Percentiles rank a stretch among this genome's conserved stretches.
Evolutionary conservation across 1,140 invertebrate genomes (phyloP).

Genomic region (Magallana angulata): DNA sequence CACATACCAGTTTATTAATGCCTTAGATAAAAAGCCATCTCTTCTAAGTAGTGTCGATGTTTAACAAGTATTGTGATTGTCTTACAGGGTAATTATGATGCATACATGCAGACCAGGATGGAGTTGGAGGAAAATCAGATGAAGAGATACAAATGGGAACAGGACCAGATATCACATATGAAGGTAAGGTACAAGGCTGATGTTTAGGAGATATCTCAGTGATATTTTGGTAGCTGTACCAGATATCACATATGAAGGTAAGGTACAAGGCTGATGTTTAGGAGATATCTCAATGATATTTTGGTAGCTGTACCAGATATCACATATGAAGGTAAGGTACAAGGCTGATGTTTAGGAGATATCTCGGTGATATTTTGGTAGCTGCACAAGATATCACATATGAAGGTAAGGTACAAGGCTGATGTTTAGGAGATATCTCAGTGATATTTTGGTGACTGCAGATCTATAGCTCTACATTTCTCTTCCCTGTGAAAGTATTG

Average conservation of each 20-base stretch:
- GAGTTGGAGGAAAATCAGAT: conserved; percentile 99
- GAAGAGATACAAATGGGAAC: conserved; percentile 99
- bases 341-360: background rate
- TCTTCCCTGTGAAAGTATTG: no score
- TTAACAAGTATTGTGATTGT: background rate
- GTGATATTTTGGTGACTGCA: conserved; percentile 93
- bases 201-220: background rate
- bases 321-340: conserved; percentile 94
- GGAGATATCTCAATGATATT: background rate
- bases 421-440: background rate
- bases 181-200: conserved; percentile 84
- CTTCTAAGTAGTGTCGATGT: no score
- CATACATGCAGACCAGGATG: conserved; percentile 93
- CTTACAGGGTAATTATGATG: conserved; percentile 93
- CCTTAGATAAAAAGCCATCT: no score
- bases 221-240: conserved; percentile 95
- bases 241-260: conserved; percentile 99
- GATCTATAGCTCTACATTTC: no score
- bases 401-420: conserved; percentile 88
- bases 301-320: conserved; percentile 99
- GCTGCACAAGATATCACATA: conserved; percentile 99
- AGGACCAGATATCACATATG: conserved; percentile 99
- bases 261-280: background rate
- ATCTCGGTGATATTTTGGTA: conserved; percentile 86
- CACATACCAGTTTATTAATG: no score